Conservation (phyloP, 2,888 invertebrate species). For the Drosophila algonquin region DNA sequence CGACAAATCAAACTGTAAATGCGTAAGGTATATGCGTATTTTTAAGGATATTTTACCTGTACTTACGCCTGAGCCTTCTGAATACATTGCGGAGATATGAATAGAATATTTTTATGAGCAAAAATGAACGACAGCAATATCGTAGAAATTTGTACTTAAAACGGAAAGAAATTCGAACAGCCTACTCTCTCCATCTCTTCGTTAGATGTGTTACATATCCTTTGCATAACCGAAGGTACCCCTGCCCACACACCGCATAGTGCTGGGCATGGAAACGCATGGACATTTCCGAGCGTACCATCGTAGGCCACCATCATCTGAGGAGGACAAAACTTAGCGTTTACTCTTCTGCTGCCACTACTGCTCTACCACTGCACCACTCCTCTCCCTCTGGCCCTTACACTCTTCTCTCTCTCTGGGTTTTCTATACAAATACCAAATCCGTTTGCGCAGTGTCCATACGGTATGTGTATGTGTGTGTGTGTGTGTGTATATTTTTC, state of each 20-base stretch:
- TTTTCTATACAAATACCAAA: slow-evolving; percentile 76
- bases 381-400: slow-evolving; percentile 6
- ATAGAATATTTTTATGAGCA: too few relatives aligned
- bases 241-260: slow-evolving; percentile 12
- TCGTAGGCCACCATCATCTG: slow-evolving; percentile 5
- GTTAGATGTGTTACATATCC: neutral
- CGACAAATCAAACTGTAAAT: slow-evolving; percentile 96
- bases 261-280: slow-evolving; percentile 27
- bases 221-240: slow-evolving; percentile 21
- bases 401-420: slow-evolving; percentile 4
- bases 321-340: slow-evolving; percentile 38
- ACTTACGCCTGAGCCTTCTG: neutral
- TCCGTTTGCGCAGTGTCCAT: slow-evolving; percentile 57
- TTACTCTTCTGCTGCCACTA: neutral
- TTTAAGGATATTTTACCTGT: neutral
- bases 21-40: neutral
- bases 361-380: neutral
- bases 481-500: slow-evolving; percentile 52
- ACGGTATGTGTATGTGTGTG: slow-evolving; percentile 37
- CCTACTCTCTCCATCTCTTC: too few relatives aligned
- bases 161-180: too few relatives aligned
- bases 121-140: neutral
- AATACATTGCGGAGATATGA: neutral
- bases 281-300: slow-evolving; percentile 31
- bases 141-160: neutral